Evolutionary conservation across 30 jellyfish, hydroid and myxozoan species (phyloP), one percentile per base, ranked within the genome.

Genomic region (Pseudorhiza aurosa): DNA sequence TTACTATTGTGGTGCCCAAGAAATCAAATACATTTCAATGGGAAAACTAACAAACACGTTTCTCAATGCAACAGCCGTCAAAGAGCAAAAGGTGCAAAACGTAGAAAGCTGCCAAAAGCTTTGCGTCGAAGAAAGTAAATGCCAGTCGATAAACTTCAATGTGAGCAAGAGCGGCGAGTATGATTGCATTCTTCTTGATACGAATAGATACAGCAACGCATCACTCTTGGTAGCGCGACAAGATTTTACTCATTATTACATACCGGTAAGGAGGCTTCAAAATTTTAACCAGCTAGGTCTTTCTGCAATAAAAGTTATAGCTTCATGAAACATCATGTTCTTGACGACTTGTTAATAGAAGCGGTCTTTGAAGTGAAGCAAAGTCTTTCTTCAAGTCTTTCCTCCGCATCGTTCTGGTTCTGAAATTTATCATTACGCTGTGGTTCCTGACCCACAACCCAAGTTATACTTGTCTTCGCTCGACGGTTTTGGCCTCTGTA

Each of bases 181-280:
- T 35, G 62, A 36, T 1, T 74, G 87, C 69, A 35, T 15, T 14
- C 65, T 74, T 9, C 65, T 74, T 8, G 56, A 62, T 35, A 35
- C 24, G 49, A 74, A 74, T 35, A 33, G 21, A 8, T 74, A 30
- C 65, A 43, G 63, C 47, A 31, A 53, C 27, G 21, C 64, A 5
- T 74, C 87, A 14, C 69, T 53, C 11, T 29, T 74, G 39, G 65
- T 55, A 18, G 26, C 25, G 18, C 36, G 15, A 2, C 15, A 10
- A 30, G 46, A 58, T 11, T 51, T 40, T 50, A 53, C 25, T 18
- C 87, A 74, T 22, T 76, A 53, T 33, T 74, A 2, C 56, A 74
- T 74, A 2, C 69, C 69, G 73, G 87, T 74, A 74, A 19, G 46
- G 55, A n/a, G n/a, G n/a, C n/a, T n/a, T n/a, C n/a, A n/a, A n/a